Base-by-base conservation (phyloP, 2,797 vertebrate species). In the Petrocephalus schoutedeni region DNA sequence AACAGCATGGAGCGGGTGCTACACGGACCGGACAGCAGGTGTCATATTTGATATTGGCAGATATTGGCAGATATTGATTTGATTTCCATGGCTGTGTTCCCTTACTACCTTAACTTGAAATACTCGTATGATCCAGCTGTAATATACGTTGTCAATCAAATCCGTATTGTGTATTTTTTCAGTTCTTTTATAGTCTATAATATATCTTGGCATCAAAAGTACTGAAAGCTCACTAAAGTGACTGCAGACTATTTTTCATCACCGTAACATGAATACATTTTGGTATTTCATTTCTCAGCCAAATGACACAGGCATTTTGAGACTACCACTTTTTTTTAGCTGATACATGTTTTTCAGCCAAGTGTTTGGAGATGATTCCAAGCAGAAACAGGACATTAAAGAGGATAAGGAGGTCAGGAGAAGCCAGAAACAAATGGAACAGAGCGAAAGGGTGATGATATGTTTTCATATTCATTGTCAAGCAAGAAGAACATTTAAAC, bases 381-480 rank as follows among this genome's bases (percentile, higher is more conserved):
- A 58, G 71, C 28, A 80, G 87, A 36, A 58, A 10, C 80, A 53
- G 49, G 80, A 53, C 53, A 23, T 83, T 14, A 58, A 82, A 19
- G 64, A 80, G 53, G 53, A 32, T n/a, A 41, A 67, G 28, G 86
- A 87, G 0, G 19, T 32, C 51, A 80, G 87, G 54, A 71, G 28
- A 77, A 87, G 67, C 54, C 67, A 82, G 53, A 87, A 58, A 28
- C 87, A 87, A 58, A 54, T 87, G 54, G 67, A 87, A 41, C 14
- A 80, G 1, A 87, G 87, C 58, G 54, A 87, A 19, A 87, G 19
- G 67, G 67, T 87, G 28, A 71, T 41, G 12, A 87, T 56, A 45
- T 57, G 12, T n/a, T 3, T 74, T 87, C 45, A 67, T 49, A 10
- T 64, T 53, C 10, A 5, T 3, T 8, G 86, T 67, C 51, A 53